Conservation (phyloP, 2,888 invertebrate species). For the Dasysyrphus albostriatus region DNA sequence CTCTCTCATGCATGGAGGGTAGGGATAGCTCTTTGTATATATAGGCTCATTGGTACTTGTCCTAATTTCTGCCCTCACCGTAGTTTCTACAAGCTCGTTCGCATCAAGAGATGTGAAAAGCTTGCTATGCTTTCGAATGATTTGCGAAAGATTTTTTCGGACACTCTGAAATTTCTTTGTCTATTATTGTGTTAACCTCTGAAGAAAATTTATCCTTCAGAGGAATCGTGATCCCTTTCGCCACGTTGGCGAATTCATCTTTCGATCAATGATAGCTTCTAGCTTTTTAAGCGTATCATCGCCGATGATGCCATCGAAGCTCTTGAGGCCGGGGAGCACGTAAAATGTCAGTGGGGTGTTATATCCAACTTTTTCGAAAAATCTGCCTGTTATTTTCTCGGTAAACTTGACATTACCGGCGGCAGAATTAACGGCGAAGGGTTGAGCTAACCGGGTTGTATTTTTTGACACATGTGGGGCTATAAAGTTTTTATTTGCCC, state of each 20-base stretch:
- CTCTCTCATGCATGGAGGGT: no score
- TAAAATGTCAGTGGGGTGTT: not conserved
- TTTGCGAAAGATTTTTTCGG: conserved; percentile 47
- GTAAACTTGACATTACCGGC: no score
- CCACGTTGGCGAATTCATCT: not conserved
- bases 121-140: conserved; percentile 47
- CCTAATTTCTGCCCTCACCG: no score
- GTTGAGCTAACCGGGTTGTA: no score
- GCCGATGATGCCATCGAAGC: conserved; percentile 32
- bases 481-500: no score
- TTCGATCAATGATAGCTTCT: conserved; percentile 14
- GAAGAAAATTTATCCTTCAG: conserved; percentile 60
- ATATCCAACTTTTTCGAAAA: not conserved
- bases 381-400: no score
- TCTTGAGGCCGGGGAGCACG: conserved; percentile 5
- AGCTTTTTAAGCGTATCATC: conserved; percentile 26
- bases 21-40: no score
- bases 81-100: no score
- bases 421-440: no score
- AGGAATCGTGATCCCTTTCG: not conserved
- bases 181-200: conserved; percentile 77
- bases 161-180: conserved; percentile 39
- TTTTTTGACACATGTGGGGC: no score
- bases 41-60: no score
- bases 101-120: no score